Evolutionary conservation across 2,113 vertebrate species (phyloP), one percentile per base, ranked within the genome.

Genomic region (Sorex araneus): DNA sequence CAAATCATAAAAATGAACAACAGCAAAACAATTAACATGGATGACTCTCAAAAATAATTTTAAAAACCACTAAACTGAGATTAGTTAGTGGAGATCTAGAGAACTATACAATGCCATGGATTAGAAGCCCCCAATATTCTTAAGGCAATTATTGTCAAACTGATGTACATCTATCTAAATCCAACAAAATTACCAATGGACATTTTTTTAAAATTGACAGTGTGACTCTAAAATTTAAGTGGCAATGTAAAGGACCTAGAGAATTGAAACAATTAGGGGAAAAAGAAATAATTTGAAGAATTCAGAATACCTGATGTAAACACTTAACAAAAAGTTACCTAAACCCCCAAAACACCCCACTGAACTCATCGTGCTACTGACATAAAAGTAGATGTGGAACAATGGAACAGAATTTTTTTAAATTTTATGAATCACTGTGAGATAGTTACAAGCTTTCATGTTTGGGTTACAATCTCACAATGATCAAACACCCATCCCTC

Each of bases 211-310:
- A 45, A 67, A 69, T 74, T 79, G 8, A 8, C 36, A 63, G 25
- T 40, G 69, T 85, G 45, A 76, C 81, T 66, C 32, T 40, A 67
- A 92, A 88, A 84, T 84, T 6, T 64, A 19, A 7, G 81, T 69
- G 28, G 19, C 28, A 74, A 23, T 74, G 3, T 9, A 43, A 83
- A 87, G 45, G 25, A 50, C 9, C 9, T 36, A 45, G 43, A 75
- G 57, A 13, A n/a, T 23, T 43, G 75, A 50, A 54, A 9, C 32
- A 74, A 57, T 36, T 25, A 60, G 12, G 13, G 40, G 7, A 75
- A 36, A 74, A 81, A 87, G 34, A 70, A 47, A 4, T 45, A 70
- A 78, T 11, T 69, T 73, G 27, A 27, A 86, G 43, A 54, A 80
- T 27, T 64, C 66, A 79, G 0, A n/a, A 50, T 64, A 78, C 25